Base-by-base conservation (phyloP, 2,888 invertebrate genomes). In the Hipparchia semele region DNA sequence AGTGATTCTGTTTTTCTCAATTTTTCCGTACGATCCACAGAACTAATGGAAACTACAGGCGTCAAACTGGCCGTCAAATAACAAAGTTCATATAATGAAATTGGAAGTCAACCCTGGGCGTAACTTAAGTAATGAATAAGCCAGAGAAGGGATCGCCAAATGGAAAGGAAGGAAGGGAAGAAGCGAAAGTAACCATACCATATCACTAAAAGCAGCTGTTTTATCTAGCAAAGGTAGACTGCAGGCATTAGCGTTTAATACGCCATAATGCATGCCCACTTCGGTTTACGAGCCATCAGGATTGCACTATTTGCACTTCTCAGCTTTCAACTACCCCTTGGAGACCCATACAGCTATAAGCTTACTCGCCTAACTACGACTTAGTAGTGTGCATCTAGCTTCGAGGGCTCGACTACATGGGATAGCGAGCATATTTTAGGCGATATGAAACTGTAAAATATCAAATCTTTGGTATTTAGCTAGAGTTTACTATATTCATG, bases 191-290 rank as follows among this genome's bases (percentile, higher is more conserved):
- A 33, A 59, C 5, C 59, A 33, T 10, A 59, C 10, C 33, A 10
- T 59, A 59, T 59, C 68, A 59, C 59, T 77, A 71, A 76, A 74
- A 74, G 76, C 73, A 68, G 68, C 68, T 73, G 72, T 77, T 77
- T 76, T 73, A 76, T 70, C 68, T 56, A 33, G 62, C 59, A 61
- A 53, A 74, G 72, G 59, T 73, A 70, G 60, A 70, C 59, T 72
- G 66, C 73, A 59, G 60, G 71, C 76, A 74, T 75, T 78, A 77
- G 61, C 73, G 79, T 80, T 78, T 77, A 49, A 79, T 75, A 80
- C 75, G 77, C 79, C 79, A 79, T 82, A 80, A 81, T 79, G 78
- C 73, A 70, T 68, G 78, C 75, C 76, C 77, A 76, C 80, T 75
- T 73, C 68, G 72, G 71, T 80, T 80, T 78, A 80, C 75, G 75